Percentiles rank a stretch among this genome's conserved stretches.
These are phyloP conservation scores for Ectropis crepuscularia DNA, from an alignment of 2,888 invertebrate genomes.

Conservation along the genomic window DNA sequence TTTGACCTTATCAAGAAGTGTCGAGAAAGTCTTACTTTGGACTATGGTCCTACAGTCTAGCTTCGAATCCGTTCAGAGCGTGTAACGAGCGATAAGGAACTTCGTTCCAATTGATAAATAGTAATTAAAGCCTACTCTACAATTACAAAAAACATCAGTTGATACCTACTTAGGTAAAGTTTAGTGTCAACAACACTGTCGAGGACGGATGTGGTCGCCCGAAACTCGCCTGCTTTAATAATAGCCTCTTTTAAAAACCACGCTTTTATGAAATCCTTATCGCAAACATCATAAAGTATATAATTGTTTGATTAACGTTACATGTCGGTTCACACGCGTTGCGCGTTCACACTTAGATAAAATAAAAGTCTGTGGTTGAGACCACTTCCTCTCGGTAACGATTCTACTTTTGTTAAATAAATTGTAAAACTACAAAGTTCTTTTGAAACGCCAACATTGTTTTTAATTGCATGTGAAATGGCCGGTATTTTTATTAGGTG, in stretches of 20 bases:
- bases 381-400: constrained; percentile 56
- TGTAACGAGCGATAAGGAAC: too few relatives aligned
- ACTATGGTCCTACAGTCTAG: too few relatives aligned
- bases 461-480: not conserved
- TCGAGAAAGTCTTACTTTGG: too few relatives aligned
- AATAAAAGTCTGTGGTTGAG: constrained; percentile 48
- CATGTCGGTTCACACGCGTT: constrained; percentile 34
- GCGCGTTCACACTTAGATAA: constrained; percentile 50
- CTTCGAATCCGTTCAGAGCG: too few relatives aligned
- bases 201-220: constrained; percentile 55
- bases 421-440: constrained; percentile 23
- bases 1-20: too few relatives aligned
- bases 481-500: constrained; percentile 7
- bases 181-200: constrained; percentile 36
- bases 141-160: too few relatives aligned
- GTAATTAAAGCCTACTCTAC: too few relatives aligned
- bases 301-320: constrained; percentile 32
- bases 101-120: too few relatives aligned
- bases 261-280: constrained; percentile 30
- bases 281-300: constrained; percentile 29
- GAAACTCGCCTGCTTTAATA: constrained; percentile 33
- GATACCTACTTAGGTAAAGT: too few relatives aligned
- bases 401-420: constrained; percentile 24
- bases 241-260: constrained; percentile 15
- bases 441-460: constrained; percentile 10